phyloP scores from a whole-genome alignment of 2,113 vertebrate genomes.

The Callionymus lyra region DNA sequence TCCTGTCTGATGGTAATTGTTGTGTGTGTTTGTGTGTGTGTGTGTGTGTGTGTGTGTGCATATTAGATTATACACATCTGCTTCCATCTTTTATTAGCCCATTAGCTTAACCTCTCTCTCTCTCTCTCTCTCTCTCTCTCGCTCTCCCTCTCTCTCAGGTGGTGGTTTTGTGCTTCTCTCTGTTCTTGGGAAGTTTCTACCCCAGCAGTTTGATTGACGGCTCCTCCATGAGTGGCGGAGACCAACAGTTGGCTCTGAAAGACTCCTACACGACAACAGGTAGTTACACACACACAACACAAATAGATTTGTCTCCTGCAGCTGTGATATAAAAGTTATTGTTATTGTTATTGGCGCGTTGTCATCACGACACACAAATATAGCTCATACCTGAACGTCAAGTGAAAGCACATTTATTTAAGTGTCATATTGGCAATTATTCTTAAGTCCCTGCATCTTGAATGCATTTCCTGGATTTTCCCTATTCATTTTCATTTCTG shows the following conservation, averaged over 20 bases:
- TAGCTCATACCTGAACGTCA: too few relatives aligned
- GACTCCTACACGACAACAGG: conserved; percentile 88
- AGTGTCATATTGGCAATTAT: too few relatives aligned
- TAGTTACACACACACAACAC: conserved; percentile 2
- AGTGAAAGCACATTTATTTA: too few relatives aligned
- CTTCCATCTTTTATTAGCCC: conserved; percentile 30
- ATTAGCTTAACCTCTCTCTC: neutral
- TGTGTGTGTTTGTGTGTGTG: conserved; percentile 59
- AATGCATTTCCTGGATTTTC: too few relatives aligned
- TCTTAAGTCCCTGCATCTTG: too few relatives aligned
- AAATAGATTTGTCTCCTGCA: neutral
- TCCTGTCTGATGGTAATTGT: conserved; percentile 89
- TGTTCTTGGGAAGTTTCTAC: conserved; percentile 86
- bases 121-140: neutral
- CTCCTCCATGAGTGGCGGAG: conserved; percentile 76
- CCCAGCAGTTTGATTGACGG: conserved; percentile 72
- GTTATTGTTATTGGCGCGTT: too few relatives aligned
- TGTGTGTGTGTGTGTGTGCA: conserved; percentile 12
- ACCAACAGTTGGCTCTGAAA: conserved; percentile 65
- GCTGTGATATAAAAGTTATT: conserved; percentile 1
- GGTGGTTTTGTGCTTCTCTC: conserved; percentile 84
- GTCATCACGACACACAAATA: too few relatives aligned
- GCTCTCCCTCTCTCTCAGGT: conserved; percentile 60
- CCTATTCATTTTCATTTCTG: too few relatives aligned
- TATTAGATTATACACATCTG: conserved; percentile 39